Conservation (phyloP, 2,888 invertebrate genomes). For the Beris morrisii region DNA sequence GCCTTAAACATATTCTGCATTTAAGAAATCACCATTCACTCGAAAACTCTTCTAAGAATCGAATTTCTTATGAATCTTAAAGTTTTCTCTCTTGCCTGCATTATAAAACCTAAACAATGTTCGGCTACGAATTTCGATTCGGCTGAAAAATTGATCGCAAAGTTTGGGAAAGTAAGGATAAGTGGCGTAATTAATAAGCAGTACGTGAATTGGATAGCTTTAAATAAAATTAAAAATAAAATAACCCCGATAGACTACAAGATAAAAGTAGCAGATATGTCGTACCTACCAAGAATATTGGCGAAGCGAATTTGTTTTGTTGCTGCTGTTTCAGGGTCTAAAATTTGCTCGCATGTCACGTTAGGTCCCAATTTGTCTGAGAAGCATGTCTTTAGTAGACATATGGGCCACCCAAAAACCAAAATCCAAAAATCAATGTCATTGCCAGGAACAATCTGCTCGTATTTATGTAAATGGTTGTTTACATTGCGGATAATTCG, state of each 20-base stretch:
- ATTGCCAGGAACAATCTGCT: conserved; percentile 13
- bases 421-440: conserved; percentile 23
- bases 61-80: too few species aligned
- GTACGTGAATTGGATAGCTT: conserved; percentile 25
- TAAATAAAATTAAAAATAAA: conserved; percentile 14
- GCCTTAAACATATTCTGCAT: too few species aligned
- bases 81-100: too few species aligned
- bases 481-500: conserved; percentile 8
- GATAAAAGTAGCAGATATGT: background rate
- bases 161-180: conserved; percentile 22
- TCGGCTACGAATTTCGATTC: too few species aligned
- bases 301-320: conserved; percentile 12
- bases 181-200: conserved; percentile 30
- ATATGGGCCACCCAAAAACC: conserved; percentile 33
- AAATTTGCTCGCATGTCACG: conserved; percentile 27
- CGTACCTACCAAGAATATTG: background rate
- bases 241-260: conserved; percentile 18
- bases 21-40: too few species aligned
- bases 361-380: conserved; percentile 28
- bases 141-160: too few species aligned
- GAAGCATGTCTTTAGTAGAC: conserved; percentile 28
- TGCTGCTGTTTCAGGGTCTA: background rate
- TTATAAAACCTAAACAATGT: too few species aligned
- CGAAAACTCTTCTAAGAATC: too few species aligned
- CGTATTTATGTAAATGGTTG: conserved; percentile 12